Percentiles rank a stretch among this genome's conserved stretches.
Conservation (phyloP, 2,888 invertebrate genomes). For the Cataglyphis albicans region DNA sequence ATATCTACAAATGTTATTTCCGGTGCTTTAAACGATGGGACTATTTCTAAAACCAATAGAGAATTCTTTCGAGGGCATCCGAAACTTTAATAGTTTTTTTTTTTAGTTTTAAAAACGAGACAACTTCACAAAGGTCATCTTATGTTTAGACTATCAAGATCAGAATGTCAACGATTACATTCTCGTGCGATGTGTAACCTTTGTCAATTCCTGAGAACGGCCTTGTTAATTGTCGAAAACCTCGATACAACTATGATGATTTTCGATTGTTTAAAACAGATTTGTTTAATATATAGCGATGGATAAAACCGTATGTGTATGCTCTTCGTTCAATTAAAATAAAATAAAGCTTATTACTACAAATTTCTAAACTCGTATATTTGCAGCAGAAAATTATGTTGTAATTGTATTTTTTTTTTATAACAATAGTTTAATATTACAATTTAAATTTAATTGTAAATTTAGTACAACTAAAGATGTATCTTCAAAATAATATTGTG, state of each 20-base stretch:
- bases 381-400: not conserved
- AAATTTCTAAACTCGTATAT: not conserved
- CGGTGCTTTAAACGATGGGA: too few relatives aligned
- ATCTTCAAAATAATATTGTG: not conserved
- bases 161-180: conserved; percentile 14
- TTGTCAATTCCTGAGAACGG: conserved; percentile 63
- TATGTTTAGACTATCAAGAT: conserved; percentile 50
- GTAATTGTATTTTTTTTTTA: not conserved
- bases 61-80: too few relatives aligned
- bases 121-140: conserved; percentile 41
- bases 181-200: conserved; percentile 66
- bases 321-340: not conserved
- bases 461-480: not conserved
- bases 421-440: not conserved
- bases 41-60: too few relatives aligned
- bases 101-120: too few relatives aligned
- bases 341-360: not conserved
- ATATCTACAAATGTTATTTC: too few relatives aligned
- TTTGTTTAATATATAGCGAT: conserved; percentile 27
- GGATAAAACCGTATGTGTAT: conserved; percentile 21
- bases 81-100: too few relatives aligned
- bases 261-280: conserved; percentile 59
- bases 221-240: conserved; percentile 66
- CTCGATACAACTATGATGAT: conserved; percentile 54
- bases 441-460: not conserved